These are phyloP conservation scores for Dinocampus coccinellae DNA, from an alignment of 2,888 invertebrate species.

Conservation along the genomic window DNA sequence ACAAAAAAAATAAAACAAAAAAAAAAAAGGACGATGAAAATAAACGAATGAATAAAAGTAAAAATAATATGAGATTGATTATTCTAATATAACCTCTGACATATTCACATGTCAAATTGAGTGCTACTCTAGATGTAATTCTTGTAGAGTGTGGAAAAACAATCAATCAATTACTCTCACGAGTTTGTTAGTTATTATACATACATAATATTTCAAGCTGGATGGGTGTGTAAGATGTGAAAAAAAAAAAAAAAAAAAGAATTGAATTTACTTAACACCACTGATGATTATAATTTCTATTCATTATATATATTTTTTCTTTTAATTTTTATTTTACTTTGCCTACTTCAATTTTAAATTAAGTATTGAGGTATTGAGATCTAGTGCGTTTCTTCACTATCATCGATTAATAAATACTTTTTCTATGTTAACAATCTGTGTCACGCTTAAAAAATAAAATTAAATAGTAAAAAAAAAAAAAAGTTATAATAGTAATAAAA, in stretches of 20 bases:
- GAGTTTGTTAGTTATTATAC: neutral
- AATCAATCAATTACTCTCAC: neutral
- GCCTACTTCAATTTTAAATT: neutral
- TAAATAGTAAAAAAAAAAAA: slow-evolving; percentile 6
- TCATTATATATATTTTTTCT: neutral
- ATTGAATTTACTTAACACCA: neutral
- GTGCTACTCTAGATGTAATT: no score
- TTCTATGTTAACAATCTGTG: slow-evolving; percentile 18
- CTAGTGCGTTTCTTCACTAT: slow-evolving; percentile 44
- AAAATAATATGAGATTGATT: no score
- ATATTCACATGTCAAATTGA: no score
- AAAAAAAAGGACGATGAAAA: no score
- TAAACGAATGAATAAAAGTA: no score
- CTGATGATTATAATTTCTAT: slow-evolving; percentile 28
- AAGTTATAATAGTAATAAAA: no score
- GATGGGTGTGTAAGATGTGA: neutral
- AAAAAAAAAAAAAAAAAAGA: neutral
- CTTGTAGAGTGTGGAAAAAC: no score
- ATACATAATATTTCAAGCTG: neutral
- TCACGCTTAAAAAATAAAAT: slow-evolving; percentile 46
- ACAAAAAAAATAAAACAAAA: no score
- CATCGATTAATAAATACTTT: slow-evolving; percentile 49
- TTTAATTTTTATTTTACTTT: neutral
- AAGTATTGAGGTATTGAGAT: slow-evolving; percentile 45
- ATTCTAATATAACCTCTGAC: no score